These are phyloP conservation scores for Enteromius mattozi DNA, from an alignment of 2,797 vertebrate genomes.

Conservation along the genomic window DNA sequence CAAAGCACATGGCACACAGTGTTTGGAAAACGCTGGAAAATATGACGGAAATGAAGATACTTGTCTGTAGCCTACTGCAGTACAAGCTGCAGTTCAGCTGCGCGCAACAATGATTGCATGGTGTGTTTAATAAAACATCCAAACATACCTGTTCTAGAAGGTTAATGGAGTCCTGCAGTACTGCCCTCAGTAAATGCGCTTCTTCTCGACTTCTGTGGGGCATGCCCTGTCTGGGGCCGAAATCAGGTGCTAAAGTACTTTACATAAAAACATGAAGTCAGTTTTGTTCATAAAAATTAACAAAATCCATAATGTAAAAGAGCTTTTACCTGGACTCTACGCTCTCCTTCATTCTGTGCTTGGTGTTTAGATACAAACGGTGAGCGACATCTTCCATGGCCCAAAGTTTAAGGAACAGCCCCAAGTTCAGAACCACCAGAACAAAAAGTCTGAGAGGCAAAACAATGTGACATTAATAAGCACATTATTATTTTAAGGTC, in stretches of 20 bases:
- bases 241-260: constrained; percentile 78
- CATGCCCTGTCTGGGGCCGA: constrained; percentile 71
- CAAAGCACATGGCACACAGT: too few relatives aligned
- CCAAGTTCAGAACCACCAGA: constrained; percentile 88
- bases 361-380: constrained; percentile 82
- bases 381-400: constrained; percentile 95
- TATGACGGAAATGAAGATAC: too few relatives aligned
- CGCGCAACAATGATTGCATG: too few relatives aligned
- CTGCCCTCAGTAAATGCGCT: constrained; percentile 81
- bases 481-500: neutral
- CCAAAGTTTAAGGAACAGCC: constrained; percentile 91
- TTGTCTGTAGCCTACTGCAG: too few relatives aligned
- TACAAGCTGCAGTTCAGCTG: too few relatives aligned
- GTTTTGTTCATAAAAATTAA: neutral
- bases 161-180: constrained; percentile 91
- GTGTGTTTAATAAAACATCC: neutral
- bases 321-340: constrained; percentile 80
- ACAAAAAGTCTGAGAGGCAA: constrained; percentile 82
- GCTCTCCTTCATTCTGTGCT: constrained; percentile 81
- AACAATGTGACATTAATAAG: constrained; percentile 18
- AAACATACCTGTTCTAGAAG: constrained; percentile 90
- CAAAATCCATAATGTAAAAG: neutral
- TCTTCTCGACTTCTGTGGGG: constrained; percentile 73
- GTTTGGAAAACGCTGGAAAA: too few relatives aligned
- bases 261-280: constrained; percentile 44